Conservation (phyloP, 2,113 vertebrate genomes). For the Sturnira hondurensis region DNA sequence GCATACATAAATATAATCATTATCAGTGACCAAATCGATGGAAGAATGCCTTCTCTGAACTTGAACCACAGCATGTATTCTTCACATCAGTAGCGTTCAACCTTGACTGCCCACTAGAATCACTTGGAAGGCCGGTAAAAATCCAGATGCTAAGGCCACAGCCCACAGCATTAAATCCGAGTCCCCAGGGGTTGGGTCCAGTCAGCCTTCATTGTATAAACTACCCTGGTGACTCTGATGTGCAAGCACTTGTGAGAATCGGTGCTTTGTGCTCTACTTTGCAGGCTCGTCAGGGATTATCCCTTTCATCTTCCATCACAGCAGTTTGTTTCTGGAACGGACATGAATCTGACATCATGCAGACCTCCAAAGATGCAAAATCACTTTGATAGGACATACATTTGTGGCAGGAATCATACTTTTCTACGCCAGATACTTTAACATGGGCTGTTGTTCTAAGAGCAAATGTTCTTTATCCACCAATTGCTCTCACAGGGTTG, state of each 20-base stretch:
- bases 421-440: constrained; percentile 9
- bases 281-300: neutral
- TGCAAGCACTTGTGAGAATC: neutral
- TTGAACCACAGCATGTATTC: neutral
- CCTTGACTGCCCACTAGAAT: neutral
- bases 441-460: neutral
- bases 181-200: neutral
- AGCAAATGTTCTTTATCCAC: neutral
- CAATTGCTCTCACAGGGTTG: neutral
- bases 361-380: constrained; percentile 8
- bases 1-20: neutral
- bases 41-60: neutral
- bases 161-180: neutral
- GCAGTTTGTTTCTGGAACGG: neutral
- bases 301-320: neutral
- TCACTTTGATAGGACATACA: neutral
- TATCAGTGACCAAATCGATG: neutral
- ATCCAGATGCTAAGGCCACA: neutral
- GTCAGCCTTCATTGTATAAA: neutral
- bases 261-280: neutral
- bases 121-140: neutral
- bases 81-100: neutral
- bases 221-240: neutral
- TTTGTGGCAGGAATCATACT: neutral
- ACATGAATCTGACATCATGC: neutral